These are phyloP conservation scores for Anastrepha obliqua DNA, from an alignment of 1,140 invertebrate genomes.

Conservation along the genomic window DNA sequence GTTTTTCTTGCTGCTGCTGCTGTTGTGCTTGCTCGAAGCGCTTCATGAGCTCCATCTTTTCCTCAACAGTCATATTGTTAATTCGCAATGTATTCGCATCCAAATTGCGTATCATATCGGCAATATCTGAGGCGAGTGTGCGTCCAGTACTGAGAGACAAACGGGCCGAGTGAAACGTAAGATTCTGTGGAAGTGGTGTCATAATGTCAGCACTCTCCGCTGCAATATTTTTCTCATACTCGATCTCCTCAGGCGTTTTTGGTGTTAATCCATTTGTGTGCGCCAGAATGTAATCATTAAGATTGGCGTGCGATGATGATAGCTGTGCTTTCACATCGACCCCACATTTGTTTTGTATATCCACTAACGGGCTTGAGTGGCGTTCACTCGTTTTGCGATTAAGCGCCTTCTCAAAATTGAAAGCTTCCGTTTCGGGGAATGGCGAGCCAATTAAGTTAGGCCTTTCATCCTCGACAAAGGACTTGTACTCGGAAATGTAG, in stretches of 20 bases:
- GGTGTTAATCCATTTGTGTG: neutral
- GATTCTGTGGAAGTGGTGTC: conserved; percentile 67
- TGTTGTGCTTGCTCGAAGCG: conserved; percentile 53
- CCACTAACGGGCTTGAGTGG: neutral
- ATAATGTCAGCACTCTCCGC: conserved; percentile 69
- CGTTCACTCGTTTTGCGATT: conserved; percentile 27
- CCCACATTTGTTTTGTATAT: neutral
- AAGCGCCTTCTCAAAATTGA: conserved; percentile 46
- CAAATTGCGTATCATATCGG: conserved; percentile 69
- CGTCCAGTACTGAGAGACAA: conserved; percentile 49
- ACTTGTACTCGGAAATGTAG: conserved; percentile 54
- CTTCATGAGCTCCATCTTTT: conserved; percentile 56
- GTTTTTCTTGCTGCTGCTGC: neutral
- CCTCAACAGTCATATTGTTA: conserved; percentile 63
- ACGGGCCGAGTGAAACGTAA: neutral
- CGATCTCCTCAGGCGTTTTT: conserved; percentile 71
- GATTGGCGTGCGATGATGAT: neutral
- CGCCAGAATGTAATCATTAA: neutral
- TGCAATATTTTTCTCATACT: conserved; percentile 68
- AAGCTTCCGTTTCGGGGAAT: conserved; percentile 51
- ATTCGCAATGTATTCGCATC: conserved; percentile 66
- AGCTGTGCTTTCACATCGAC: neutral
- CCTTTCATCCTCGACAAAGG: conserved; percentile 54
- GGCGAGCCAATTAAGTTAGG: conserved; percentile 50
- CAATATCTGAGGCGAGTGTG: conserved; percentile 59